Evolutionary conservation across 2,888 invertebrate species (phyloP).

Genomic region (Orthonychiurus folsomi): DNA sequence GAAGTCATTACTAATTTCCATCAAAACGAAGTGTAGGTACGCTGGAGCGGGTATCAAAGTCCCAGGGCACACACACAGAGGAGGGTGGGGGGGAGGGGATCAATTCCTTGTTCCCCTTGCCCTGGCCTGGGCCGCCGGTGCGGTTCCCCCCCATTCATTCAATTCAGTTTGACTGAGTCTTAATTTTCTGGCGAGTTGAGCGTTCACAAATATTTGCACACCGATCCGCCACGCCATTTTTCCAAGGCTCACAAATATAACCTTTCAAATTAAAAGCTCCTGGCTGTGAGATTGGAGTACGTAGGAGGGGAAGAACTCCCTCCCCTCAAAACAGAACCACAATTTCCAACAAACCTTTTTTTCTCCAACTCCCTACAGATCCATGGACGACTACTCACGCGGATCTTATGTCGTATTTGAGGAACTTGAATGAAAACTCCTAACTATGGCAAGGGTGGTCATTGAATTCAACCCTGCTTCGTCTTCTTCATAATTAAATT

Average conservation of each 20-base stretch:
- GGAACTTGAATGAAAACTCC: neutral
- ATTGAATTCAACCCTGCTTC: neutral
- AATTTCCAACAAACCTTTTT: constrained; percentile 5
- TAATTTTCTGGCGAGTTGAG: constrained; percentile 41
- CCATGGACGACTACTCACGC: constrained; percentile 2
- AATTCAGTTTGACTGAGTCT: constrained; percentile 40
- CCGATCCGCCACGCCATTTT: constrained; percentile 28
- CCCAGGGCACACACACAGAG: neutral
- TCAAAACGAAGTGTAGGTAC: constrained; percentile 33
- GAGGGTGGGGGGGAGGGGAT: no score
- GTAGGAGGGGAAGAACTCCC: neutral
- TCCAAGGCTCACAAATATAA: constrained; percentile 37
- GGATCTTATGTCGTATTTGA: constrained; percentile 3
- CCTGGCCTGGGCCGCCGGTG: neutral
- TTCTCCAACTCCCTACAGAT: constrained; percentile 27
- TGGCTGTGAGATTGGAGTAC: no score
- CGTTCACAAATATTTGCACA: constrained; percentile 40
- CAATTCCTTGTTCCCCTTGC: no score
- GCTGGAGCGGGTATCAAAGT: no score
- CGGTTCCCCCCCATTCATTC: constrained; percentile 23
- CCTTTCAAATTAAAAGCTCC: constrained; percentile 40
- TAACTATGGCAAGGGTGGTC: neutral
- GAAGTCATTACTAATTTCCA: constrained; percentile 41
- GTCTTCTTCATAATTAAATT: neutral
- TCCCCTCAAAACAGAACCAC: neutral